Evolutionary conservation across 2,113 vertebrate genomes (phyloP).

Genomic region (Malurus elegans): DNA sequence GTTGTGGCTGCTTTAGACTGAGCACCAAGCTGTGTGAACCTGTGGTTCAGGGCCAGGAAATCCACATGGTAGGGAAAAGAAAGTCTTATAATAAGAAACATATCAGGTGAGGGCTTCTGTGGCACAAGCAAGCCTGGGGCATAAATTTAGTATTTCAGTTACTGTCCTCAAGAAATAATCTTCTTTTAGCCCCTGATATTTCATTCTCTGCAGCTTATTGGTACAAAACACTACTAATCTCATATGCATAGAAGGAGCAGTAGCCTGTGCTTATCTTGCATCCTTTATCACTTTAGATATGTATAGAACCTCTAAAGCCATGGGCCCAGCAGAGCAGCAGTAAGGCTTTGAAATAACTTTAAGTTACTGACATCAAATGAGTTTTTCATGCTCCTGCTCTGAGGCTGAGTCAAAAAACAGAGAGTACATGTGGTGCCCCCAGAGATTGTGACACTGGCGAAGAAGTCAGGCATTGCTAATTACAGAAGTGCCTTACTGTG

Average conservation of each 20-base stretch:
- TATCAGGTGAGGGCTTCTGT: background rate
- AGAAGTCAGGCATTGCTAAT: slow-evolving; percentile 32
- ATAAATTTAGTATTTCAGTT: background rate
- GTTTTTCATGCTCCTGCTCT: background rate
- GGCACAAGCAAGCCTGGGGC: background rate
- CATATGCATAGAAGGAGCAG: background rate
- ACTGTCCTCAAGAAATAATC: background rate
- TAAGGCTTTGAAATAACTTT: background rate
- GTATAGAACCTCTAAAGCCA: background rate
- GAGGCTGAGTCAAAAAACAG: background rate
- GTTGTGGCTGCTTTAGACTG: background rate
- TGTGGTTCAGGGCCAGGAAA: background rate
- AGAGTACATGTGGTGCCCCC: background rate
- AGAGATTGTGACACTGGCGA: background rate
- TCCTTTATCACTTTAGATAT: background rate
- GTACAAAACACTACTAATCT: background rate
- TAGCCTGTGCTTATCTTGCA: background rate
- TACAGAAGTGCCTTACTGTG: background rate
- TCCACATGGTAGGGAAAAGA: background rate
- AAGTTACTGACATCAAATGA: background rate
- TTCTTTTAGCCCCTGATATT: background rate
- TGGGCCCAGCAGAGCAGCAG: background rate
- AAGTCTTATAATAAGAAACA: background rate
- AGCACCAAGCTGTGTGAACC: background rate
- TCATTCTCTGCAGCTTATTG: background rate